Evolutionary conservation across 2,888 invertebrate species (phyloP).

Genomic region (Microplitis deprimator): DNA sequence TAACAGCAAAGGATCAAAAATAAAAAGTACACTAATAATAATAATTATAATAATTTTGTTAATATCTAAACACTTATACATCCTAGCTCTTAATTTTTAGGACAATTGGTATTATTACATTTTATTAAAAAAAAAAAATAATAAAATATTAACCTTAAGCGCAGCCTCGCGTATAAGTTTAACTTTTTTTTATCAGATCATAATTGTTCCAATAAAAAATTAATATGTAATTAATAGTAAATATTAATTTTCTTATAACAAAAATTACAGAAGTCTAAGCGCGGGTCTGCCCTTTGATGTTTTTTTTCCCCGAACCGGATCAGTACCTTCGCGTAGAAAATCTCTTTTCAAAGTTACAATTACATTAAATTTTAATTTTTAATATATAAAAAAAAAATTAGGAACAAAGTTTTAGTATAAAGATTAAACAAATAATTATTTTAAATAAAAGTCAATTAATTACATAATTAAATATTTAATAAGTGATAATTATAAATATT

Average conservation of each 20-base stretch:
- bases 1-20: slow-evolving; percentile 51
- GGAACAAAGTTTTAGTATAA: slow-evolving; percentile 21
- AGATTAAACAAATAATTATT: not conserved
- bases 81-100: slow-evolving; percentile 49
- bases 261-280: slow-evolving; percentile 28
- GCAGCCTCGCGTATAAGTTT: slow-evolving; percentile 60
- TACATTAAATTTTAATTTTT: slow-evolving; percentile 50
- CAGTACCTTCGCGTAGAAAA: not conserved
- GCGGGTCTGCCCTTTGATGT: slow-evolving; percentile 47
- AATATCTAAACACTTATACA: slow-evolving; percentile 56
- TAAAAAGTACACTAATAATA: slow-evolving; percentile 10
- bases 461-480: not conserved
- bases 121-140: slow-evolving; percentile 58
- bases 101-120: slow-evolving; percentile 57
- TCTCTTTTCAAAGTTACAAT: not conserved
- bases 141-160: slow-evolving; percentile 56
- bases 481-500: not conserved
- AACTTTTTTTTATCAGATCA: slow-evolving; percentile 52
- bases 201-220: slow-evolving; percentile 48
- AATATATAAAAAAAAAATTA: slow-evolving; percentile 38
- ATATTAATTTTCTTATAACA: slow-evolving; percentile 57
- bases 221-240: slow-evolving; percentile 45
- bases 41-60: slow-evolving; percentile 39
- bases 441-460: not conserved
- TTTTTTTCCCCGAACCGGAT: slow-evolving; percentile 57